Evolutionary conservation across 2,888 invertebrate genomes (phyloP), one percentile per base, ranked within the genome.

Genomic region (Thera obeliscata): DNA sequence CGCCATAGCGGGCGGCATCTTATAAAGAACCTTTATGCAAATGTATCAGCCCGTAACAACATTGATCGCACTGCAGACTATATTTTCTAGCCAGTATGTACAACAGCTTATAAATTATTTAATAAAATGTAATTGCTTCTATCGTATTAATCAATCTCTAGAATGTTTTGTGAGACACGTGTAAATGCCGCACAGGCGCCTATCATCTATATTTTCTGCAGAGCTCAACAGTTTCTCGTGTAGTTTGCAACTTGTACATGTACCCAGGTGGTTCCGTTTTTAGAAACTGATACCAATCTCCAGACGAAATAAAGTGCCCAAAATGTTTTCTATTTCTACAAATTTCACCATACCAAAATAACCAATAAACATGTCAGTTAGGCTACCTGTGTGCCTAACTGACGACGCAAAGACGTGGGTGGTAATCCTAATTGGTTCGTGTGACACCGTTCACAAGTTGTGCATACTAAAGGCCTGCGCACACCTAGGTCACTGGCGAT

Each of bases 21-120:
- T 82, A 77, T 82, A 88, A 89, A 89, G 87, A 86, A 84, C 86
- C 77, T 85, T 89, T 88, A 91, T 91, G 88, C 84, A 89, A 90
- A 91, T 91, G 84, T 82, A 78, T 86, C 84, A 85, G 77, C 78
- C 70, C 75, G 80, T 83, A 86, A 83, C 83, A 79, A 82, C 82
- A 78, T 75, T 60, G 72, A 64, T 70, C 78, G 77, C 80, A 77
- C 81, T 83, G 80, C 79, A 81, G 78, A 79, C 81, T 79, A 81
- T 81, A 69, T 73, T 74, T 70, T 73, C 69, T 71, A 65, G 70
- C 63, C 63, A 38, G 61, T 61, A 66, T 67, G 58, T 61, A 67
- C 68, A 71, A 67, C 70, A 70, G 70, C 84, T 87, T 86, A 90
- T 89, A 87, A 87, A 87, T 88, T 86, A 90, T 88, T 89, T 77